Conservation (phyloP, 2,797 vertebrate species). For the Coendou prehensilis region DNA sequence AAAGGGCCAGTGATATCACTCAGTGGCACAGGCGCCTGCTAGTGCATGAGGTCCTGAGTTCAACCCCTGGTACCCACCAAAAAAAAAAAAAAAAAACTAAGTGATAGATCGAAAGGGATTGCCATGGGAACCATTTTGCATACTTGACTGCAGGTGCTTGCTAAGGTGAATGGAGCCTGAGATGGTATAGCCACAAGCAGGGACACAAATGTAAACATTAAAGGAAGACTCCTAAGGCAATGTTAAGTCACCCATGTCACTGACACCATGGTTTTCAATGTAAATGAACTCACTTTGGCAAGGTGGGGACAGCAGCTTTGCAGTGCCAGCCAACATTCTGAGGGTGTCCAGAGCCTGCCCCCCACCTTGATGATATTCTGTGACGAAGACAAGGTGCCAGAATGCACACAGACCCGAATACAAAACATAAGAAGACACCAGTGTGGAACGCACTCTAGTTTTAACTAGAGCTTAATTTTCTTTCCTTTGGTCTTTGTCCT, state of each 20-base stretch:
- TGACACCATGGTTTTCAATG: neutral
- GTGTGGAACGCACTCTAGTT: neutral
- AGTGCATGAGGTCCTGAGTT: too few species aligned
- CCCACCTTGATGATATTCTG: neutral
- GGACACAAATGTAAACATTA: neutral
- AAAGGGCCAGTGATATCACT: too few species aligned
- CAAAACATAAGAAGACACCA: neutral
- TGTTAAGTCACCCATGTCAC: neutral
- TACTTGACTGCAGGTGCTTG: slow-evolving; percentile 66
- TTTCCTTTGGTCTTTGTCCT: neutral
- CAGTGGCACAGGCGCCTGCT: too few species aligned
- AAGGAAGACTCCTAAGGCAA: neutral
- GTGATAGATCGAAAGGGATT: slow-evolving; percentile 26
- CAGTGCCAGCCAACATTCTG: neutral
- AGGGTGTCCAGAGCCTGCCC: neutral
- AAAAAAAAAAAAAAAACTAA: too few species aligned
- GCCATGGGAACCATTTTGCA: slow-evolving; percentile 59
- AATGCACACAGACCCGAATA: neutral
- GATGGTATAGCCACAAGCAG: neutral
- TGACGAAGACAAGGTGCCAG: slow-evolving; percentile 48
- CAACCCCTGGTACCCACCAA: too few species aligned
- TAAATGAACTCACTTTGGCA: neutral
- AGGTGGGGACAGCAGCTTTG: neutral
- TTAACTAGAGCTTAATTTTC: neutral
- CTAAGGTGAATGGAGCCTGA: neutral